phyloP scores from a whole-genome alignment of 2,113 vertebrate genomes.

The Ptilorrhoa leucosticta region DNA sequence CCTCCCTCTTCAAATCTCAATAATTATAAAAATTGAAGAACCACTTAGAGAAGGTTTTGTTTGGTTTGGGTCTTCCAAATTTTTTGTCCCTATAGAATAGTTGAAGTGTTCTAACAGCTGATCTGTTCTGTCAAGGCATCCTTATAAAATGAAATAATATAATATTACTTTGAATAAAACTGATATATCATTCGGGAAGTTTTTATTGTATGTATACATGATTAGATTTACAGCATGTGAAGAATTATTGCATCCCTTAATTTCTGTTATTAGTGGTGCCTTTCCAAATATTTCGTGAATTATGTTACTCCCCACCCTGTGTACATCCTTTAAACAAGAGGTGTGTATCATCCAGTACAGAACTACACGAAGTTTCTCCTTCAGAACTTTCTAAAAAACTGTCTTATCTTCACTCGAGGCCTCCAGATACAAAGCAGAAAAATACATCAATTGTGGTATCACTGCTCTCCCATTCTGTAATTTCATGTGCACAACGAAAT shows the following conservation, averaged over 20 bases:
- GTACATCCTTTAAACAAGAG: background rate
- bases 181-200: background rate
- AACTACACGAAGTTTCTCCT: background rate
- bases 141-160: background rate
- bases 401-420: background rate
- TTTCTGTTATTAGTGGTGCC: background rate
- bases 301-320: background rate
- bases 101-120: background rate
- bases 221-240: background rate
- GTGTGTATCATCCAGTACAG: background rate
- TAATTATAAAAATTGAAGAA: background rate
- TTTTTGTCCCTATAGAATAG: background rate
- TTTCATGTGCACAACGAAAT: background rate
- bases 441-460: background rate
- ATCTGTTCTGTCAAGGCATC: background rate
- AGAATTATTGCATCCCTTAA: background rate
- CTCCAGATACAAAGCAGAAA: background rate
- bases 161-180: background rate
- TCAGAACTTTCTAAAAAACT: background rate
- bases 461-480: background rate
- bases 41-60: background rate
- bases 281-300: background rate
- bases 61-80: background rate
- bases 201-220: background rate
- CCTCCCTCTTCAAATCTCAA: background rate